Evolutionary conservation across 1,140 invertebrate genomes (phyloP).

Genomic region (Globodera ellingtonae): DNA sequence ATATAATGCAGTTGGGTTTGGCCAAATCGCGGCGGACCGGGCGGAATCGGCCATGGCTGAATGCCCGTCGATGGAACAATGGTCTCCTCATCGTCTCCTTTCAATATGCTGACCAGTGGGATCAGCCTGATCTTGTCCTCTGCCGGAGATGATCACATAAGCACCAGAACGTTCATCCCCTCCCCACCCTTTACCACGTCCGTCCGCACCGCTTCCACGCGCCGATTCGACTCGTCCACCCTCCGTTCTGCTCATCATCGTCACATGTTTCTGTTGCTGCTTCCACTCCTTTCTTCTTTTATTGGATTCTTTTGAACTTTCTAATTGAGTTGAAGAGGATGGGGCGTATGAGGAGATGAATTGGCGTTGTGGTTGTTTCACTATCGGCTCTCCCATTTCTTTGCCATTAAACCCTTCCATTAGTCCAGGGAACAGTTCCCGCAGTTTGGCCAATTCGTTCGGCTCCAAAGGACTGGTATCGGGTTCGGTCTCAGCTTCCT

Average conservation of each 20-base stretch:
- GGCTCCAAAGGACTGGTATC: background rate
- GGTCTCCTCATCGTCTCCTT: background rate
- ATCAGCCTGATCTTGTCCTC: background rate
- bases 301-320: background rate
- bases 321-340: background rate
- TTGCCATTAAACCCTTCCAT: background rate
- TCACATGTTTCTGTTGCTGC: background rate
- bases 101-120: background rate
- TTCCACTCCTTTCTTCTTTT: background rate
- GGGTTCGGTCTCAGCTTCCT: background rate
- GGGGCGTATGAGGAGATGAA: background rate
- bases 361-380: background rate
- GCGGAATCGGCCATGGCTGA: constrained; percentile 2
- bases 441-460: constrained; percentile 13
- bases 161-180: background rate
- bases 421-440: constrained; percentile 8
- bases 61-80: background rate
- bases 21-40: constrained; percentile 1
- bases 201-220: background rate
- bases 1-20: constrained; percentile 12
- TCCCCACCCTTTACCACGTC: background rate
- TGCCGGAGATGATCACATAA: too few relatives aligned
- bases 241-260: background rate
- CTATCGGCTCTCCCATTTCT: background rate
- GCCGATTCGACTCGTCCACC: background rate